A percentile compares a stretch with the other conserved stretches of the same genome.
These are phyloP conservation scores for Trichoplusia ni DNA, from an alignment of 1,140 invertebrate genomes.

Conservation along the genomic window DNA sequence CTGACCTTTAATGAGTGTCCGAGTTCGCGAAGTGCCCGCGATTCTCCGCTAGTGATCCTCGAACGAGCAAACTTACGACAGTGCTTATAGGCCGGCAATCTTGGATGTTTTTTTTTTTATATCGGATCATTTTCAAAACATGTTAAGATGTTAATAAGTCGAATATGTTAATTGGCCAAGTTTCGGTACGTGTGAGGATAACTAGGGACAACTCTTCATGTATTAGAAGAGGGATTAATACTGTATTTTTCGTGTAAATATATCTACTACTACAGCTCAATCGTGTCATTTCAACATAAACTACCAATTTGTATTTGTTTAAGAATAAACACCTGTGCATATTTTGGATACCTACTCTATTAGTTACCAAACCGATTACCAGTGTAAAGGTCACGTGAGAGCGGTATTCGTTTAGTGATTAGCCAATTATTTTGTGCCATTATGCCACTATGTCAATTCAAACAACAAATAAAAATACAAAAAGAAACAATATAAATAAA, in stretches of 20 bases:
- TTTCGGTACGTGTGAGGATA: slow-evolving; percentile 3
- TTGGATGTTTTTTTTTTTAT: too few relatives aligned
- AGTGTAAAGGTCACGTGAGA: slow-evolving; percentile 55
- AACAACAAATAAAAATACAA: slow-evolving; percentile 43
- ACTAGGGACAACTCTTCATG: slow-evolving; percentile 7
- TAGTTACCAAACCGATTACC: slow-evolving; percentile 25
- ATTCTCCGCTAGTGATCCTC: slow-evolving; percentile 2
- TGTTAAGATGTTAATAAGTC: too few relatives aligned
- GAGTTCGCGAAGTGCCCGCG: slow-evolving; percentile 18
- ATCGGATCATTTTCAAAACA: too few relatives aligned
- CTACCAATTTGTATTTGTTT: slow-evolving; percentile 8
- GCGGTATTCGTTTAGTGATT: slow-evolving; percentile 44
- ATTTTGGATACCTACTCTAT: slow-evolving; percentile 12
- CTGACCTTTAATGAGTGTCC: slow-evolving; percentile 10
- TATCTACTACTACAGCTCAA: slow-evolving; percentile 8
- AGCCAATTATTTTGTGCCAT: slow-evolving; percentile 56
- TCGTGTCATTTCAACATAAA: slow-evolving; percentile 13
- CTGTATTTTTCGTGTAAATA: not conserved
- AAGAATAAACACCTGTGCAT: slow-evolving; percentile 1
- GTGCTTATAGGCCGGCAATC: too few relatives aligned
- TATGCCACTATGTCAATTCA: slow-evolving; percentile 76
- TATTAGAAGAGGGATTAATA: not conserved
- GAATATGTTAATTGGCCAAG: too few relatives aligned
- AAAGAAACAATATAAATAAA: slow-evolving; percentile 38
- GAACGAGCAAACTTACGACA: not conserved